phyloP scores from a whole-genome alignment of 2,888 invertebrate genomes.

The Plagodis pulveraria region DNA sequence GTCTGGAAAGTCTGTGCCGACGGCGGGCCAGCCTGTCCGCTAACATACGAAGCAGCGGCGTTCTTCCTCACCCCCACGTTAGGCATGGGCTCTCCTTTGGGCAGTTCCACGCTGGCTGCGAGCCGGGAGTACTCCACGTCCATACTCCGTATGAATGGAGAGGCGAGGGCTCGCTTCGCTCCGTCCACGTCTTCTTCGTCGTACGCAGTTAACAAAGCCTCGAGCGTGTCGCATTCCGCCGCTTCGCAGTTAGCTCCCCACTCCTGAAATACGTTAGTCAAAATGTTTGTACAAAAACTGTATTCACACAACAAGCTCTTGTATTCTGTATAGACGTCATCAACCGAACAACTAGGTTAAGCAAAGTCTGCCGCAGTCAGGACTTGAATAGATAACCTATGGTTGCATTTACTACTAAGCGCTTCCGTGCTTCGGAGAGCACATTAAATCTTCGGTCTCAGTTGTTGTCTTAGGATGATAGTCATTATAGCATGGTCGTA shows the following conservation, averaged over 20 bases:
- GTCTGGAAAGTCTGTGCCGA: background rate
- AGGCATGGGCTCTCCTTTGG: constrained; percentile 70
- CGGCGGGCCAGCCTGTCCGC: constrained; percentile 19
- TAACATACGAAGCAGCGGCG: constrained; percentile 88
- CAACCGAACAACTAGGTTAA: too few relatives aligned
- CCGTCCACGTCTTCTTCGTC: constrained; percentile 94
- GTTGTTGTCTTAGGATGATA: too few relatives aligned
- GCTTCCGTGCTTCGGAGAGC: too few relatives aligned
- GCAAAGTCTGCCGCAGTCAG: too few relatives aligned
- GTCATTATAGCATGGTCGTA: too few relatives aligned
- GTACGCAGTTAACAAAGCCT: constrained; percentile 91
- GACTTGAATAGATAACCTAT: too few relatives aligned
- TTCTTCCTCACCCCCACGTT: constrained; percentile 87
- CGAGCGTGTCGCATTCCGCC: constrained; percentile 92
- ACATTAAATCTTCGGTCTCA: too few relatives aligned
- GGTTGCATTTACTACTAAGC: too few relatives aligned
- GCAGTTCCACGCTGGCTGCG: constrained; percentile 61
- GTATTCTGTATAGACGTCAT: too few relatives aligned
- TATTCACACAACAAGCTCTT: background rate
- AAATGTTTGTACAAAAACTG: too few relatives aligned
- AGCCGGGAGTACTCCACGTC: constrained; percentile 94
- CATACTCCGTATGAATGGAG: constrained; percentile 96
- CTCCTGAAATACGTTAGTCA: constrained; percentile 65
- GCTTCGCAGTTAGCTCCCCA: constrained; percentile 95
- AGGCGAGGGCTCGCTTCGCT: constrained; percentile 90